Evolutionary conservation across 2,113 vertebrate species (phyloP).

Genomic region (Labrus mixtus): DNA sequence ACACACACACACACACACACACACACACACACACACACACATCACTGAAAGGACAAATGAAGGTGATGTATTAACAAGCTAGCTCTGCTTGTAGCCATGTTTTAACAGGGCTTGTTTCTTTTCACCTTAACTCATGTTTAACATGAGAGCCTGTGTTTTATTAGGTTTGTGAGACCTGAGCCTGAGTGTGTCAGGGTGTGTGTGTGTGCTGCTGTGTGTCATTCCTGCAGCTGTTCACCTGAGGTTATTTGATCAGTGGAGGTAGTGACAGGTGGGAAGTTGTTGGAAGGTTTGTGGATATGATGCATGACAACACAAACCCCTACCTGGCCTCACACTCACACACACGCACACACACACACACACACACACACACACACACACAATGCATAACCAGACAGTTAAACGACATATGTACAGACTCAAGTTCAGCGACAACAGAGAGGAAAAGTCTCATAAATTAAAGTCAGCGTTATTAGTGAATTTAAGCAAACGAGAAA

Average conservation of each 20-base stretch:
- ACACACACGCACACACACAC: slow-evolving; percentile 1
- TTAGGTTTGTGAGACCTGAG: slow-evolving; percentile 18
- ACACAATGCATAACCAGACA: slow-evolving; percentile 15
- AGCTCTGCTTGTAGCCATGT: slow-evolving; percentile 23
- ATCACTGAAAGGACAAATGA: slow-evolving; percentile 16
- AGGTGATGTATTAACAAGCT: slow-evolving; percentile 44
- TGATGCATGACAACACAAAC: slow-evolving; percentile 16
- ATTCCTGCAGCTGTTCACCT: slow-evolving; percentile 66
- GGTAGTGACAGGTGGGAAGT: slow-evolving; percentile 53
- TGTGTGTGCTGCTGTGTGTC: not conserved
- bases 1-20: slow-evolving; percentile 3
- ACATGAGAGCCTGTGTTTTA: slow-evolving; percentile 34
- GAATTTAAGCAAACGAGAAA: not conserved
- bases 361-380: not conserved
- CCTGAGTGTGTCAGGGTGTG: not conserved
- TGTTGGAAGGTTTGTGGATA: slow-evolving; percentile 14
- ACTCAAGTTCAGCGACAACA: not conserved
- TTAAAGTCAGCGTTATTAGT: not conserved
- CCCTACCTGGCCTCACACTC: not conserved
- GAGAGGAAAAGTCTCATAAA: not conserved
- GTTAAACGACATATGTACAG: not conserved
- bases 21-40: slow-evolving; percentile 7
- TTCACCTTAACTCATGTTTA: slow-evolving; percentile 38
- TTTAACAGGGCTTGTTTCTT: slow-evolving; percentile 29
- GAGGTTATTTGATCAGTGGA: slow-evolving; percentile 50